Evolutionary conservation across 1,140 invertebrate genomes (phyloP), one percentile per base, ranked within the genome.

Genomic region (Cherax destructor): DNA sequence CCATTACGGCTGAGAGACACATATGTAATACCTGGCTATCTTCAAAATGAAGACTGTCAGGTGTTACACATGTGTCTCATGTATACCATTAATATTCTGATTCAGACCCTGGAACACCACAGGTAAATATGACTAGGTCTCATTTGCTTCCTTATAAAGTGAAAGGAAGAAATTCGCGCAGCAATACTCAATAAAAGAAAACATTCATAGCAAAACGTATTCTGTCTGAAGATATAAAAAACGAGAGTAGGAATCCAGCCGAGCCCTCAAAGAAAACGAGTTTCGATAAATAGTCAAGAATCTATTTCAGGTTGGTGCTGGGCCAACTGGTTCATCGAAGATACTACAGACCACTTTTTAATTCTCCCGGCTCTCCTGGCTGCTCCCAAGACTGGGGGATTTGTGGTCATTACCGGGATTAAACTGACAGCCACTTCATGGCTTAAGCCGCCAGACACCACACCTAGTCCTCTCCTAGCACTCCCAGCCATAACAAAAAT

Each of bases 211-310:
- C 61, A 1, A 11, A 65, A 21, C 18, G 61, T 65, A 65, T 79
- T 79, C 7, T 79, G 77, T 50, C 6, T 56, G 52, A 9, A 21
- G 1, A 21, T 18, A 65, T 21, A 65, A 16, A 65, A 65, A 65
- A 65, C 61, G 13, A 4, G 30, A 41, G 56, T 16, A 41, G 65
- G 56, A 49, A 65, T 83, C 56, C 81, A 41, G 41, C 81, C 6
- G 24, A 83, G 81, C 41, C 41, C 81, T 83, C 41, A 65, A 47
- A 83, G 81, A 83, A 21, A 83, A 83, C 81, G 59, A 59, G 81
- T 83, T 83, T 83, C 81, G 56, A 65, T 65, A 81, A 80, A 81
- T 59, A 83, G 56, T 24, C 81, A 52, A 52, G 65, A 83, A 83
- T 83, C 81, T 59, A 83, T 83, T 83, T 83, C 59, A 83, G 24